Evolutionary conservation across 1,140 invertebrate genomes (phyloP).

Genomic region (Drosophila oshimai): DNA sequence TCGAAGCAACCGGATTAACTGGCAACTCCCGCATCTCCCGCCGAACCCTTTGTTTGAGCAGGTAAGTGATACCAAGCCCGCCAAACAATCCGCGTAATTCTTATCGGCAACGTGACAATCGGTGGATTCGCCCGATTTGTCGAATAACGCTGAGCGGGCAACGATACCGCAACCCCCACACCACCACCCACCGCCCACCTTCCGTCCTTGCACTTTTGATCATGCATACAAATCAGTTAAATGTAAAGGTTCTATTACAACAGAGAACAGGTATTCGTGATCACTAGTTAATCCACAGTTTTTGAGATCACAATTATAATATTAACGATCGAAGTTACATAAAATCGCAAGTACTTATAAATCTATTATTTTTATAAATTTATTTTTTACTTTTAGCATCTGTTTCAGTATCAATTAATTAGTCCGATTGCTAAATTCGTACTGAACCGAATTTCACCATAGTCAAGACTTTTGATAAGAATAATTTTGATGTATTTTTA

Average conservation of each 20-base stretch:
- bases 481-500: background rate
- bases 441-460: background rate
- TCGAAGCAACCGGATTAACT: slow-evolving; percentile 16
- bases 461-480: background rate
- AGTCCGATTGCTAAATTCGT: no score
- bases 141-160: slow-evolving; percentile 17
- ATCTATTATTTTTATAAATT: background rate
- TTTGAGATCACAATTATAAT: no score
- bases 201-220: no score
- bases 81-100: background rate
- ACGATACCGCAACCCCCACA: background rate
- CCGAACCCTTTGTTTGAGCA: slow-evolving; percentile 8
- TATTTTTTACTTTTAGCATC: background rate
- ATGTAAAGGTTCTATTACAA: no score
- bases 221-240: no score
- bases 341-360: no score
- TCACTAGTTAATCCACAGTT: no score
- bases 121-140: background rate
- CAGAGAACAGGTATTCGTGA: no score
- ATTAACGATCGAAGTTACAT: no score
- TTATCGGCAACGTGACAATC: slow-evolving; percentile 48
- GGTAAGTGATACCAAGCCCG: background rate
- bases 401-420: background rate
- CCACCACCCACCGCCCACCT: background rate
- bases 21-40: background rate